These are phyloP conservation scores for Erinaceus europaeus DNA, from an alignment of 2,113 vertebrate genomes.

Conservation along the genomic window DNA sequence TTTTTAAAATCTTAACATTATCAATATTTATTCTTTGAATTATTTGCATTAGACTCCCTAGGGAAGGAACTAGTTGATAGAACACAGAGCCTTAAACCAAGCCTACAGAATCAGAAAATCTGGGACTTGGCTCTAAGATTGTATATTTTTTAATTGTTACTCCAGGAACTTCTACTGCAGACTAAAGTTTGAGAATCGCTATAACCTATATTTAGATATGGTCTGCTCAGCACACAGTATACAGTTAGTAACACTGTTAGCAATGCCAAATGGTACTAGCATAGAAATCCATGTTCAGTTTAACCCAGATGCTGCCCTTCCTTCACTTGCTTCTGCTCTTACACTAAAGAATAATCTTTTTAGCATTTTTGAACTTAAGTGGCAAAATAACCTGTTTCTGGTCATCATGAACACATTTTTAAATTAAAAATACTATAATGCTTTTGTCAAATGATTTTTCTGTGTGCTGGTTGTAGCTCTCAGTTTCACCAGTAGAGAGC, in stretches of 20 bases:
- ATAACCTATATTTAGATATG: neutral
- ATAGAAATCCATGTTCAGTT: neutral
- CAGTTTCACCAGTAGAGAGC: slow-evolving; percentile 45
- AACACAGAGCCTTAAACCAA: slow-evolving; percentile 22
- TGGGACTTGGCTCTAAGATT: neutral
- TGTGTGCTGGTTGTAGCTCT: slow-evolving; percentile 56
- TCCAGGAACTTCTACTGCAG: slow-evolving; percentile 1
- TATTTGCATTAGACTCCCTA: neutral
- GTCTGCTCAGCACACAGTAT: slow-evolving; percentile 9
- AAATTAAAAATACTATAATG: neutral
- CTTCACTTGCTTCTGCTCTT: slow-evolving; percentile 21
- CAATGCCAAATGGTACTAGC: neutral
- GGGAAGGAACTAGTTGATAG: neutral
- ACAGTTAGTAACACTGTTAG: neutral
- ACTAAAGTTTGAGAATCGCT: neutral
- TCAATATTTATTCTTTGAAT: neutral
- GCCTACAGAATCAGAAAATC: slow-evolving; percentile 28
- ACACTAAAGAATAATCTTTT: neutral
- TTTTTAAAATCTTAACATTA: slow-evolving; percentile 6
- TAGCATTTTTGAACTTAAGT: neutral
- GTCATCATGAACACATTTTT: slow-evolving; percentile 24
- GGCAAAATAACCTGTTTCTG: slow-evolving; percentile 30
- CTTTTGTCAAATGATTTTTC: slow-evolving; percentile 26
- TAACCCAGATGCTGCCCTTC: neutral
- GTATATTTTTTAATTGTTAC: neutral